A percentile compares a stretch with the other conserved stretches of the same genome.
phyloP scores from a whole-genome alignment of 2,113 vertebrate genomes.

The Naja naja region DNA sequence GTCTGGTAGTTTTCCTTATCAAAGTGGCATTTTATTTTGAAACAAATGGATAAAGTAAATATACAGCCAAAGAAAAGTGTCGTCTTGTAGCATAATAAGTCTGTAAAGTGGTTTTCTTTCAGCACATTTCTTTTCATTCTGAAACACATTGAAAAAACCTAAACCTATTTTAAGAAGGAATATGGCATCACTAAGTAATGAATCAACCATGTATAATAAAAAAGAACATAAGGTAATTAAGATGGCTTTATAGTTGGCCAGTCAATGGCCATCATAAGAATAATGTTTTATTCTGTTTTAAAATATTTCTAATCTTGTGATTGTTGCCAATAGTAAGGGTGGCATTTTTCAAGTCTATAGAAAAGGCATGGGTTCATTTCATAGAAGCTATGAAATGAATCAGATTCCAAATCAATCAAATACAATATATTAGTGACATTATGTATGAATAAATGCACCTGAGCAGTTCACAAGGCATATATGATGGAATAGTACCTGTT shows the following conservation, averaged over 20 bases:
- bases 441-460: background rate
- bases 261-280: background rate
- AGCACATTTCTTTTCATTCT: slow-evolving; percentile 48
- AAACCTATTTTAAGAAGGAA: slow-evolving; percentile 13
- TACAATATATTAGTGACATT: background rate
- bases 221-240: slow-evolving; percentile 15
- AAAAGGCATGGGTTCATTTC: background rate
- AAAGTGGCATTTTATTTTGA: slow-evolving; percentile 48
- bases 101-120: slow-evolving; percentile 33
- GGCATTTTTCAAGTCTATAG: background rate
- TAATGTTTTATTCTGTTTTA: background rate
- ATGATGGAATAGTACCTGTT: background rate
- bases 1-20: slow-evolving; percentile 36
- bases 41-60: slow-evolving; percentile 40
- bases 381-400: background rate
- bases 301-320: background rate
- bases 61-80: slow-evolving; percentile 34
- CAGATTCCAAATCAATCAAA: background rate
- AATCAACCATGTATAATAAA: slow-evolving; percentile 16
- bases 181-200: slow-evolving; percentile 47
- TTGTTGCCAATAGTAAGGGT: background rate
- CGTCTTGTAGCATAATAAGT: slow-evolving; percentile 33
- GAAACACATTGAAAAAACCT: slow-evolving; percentile 14
- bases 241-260: background rate
- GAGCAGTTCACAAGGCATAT: background rate